Evolutionary conservation across 2,888 invertebrate genomes (phyloP).

Genomic region (Dasypolia templi): DNA sequence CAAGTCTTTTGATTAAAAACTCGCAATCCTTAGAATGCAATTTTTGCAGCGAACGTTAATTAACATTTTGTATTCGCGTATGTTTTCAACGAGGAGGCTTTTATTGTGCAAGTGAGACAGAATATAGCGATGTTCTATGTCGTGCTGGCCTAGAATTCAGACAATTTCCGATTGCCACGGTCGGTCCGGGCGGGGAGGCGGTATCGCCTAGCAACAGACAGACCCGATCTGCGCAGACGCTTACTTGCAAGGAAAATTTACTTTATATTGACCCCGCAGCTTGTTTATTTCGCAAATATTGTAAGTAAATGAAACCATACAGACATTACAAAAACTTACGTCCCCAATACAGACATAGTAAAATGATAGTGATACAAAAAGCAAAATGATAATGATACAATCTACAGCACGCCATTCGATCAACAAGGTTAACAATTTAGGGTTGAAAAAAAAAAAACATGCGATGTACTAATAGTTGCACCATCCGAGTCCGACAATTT

Average conservation of each 20-base stretch:
- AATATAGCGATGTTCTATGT: conserved; percentile 73
- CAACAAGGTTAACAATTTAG: background rate
- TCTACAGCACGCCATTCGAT: background rate
- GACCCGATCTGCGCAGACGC: conserved; percentile 52
- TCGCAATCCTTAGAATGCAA: conserved; percentile 19
- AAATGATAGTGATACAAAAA: background rate
- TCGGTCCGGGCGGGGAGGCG: conserved; percentile 64
- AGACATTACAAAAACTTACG: conserved; percentile 5
- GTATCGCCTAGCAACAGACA: conserved; percentile 69
- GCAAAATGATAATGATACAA: background rate
- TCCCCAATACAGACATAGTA: background rate
- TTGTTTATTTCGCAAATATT: conserved; percentile 25
- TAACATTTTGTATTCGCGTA: conserved; percentile 47
- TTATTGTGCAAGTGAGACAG: conserved; percentile 77
- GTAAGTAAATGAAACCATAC: background rate
- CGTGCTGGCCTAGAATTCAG: conserved; percentile 86
- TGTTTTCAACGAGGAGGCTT: conserved; percentile 55
- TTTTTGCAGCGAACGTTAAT: conserved; percentile 30
- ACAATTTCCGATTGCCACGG: conserved; percentile 87
- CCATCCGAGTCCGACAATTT: background rate
- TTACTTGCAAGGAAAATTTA: conserved; percentile 51
- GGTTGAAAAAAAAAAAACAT: background rate
- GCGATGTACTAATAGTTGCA: background rate
- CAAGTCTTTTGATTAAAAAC: conserved; percentile 19
- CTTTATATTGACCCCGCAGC: conserved; percentile 36